Conservation (phyloP, 2,888 invertebrate genomes). For the Oasisia sp. region DNA sequence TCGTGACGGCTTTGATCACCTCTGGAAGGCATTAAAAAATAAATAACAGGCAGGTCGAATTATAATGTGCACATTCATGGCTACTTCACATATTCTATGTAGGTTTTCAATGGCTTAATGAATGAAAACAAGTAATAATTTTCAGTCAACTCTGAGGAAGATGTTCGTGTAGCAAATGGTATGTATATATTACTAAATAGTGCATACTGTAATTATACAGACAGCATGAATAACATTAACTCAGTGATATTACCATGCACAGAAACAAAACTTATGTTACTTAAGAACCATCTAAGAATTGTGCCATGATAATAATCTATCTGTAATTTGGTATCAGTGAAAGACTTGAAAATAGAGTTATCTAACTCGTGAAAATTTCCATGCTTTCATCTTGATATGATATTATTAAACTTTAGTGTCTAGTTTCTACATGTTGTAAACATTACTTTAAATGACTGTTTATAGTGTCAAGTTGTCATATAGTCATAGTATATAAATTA, state of each 20-base stretch:
- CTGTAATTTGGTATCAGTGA: neutral
- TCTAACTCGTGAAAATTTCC: neutral
- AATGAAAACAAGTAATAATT: neutral
- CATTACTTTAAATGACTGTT: neutral
- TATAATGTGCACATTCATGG: neutral
- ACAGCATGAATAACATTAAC: neutral
- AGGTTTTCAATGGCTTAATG: neutral
- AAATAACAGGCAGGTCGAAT: neutral
- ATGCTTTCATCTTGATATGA: neutral
- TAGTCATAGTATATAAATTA: neutral
- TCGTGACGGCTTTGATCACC: neutral
- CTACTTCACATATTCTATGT: neutral
- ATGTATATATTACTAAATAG: neutral
- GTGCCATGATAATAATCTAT: neutral
- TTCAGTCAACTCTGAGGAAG: neutral
- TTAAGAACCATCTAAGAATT: neutral
- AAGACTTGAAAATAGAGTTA: neutral
- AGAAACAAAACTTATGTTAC: neutral
- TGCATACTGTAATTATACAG: neutral
- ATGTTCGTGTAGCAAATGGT: neutral
- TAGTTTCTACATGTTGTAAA: neutral
- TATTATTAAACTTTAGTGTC: neutral
- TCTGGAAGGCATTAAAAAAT: neutral
- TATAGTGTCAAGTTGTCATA: neutral
- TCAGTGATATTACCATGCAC: neutral